These are phyloP conservation scores for Prionailurus viverrinus DNA, from an alignment of 2,113 vertebrate species.

Conservation along the genomic window DNA sequence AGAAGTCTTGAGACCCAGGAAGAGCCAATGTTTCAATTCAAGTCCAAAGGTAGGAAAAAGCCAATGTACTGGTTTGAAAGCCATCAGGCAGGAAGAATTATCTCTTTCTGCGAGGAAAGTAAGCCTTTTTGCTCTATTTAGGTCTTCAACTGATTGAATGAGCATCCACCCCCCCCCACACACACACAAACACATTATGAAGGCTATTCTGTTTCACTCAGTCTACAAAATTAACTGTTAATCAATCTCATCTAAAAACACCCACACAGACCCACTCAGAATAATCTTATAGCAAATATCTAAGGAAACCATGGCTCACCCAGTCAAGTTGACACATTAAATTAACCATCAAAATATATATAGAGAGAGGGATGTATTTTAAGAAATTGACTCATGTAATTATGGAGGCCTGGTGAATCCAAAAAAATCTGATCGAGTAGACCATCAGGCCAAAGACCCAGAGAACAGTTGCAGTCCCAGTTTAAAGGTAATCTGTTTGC, in stretches of 20 bases:
- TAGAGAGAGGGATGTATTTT: not conserved
- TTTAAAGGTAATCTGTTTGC: not conserved
- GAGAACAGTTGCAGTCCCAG: not conserved
- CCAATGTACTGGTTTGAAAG: not conserved
- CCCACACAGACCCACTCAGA: not conserved
- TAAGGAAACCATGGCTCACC: not conserved
- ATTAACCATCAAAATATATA: not conserved
- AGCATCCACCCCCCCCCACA: not conserved
- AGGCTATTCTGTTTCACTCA: not conserved
- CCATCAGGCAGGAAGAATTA: not conserved
- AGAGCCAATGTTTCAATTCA: not conserved
- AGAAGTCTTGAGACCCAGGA: not conserved
- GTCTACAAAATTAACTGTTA: not conserved
- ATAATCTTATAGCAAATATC: not conserved
- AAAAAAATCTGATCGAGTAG: not conserved
- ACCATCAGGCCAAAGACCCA: not conserved
- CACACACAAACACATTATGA: not conserved
- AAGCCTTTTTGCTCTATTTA: not conserved
- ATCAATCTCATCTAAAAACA: not conserved
- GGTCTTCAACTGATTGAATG: not conserved
- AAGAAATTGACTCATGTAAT: not conserved
- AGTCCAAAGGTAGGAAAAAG: not conserved
- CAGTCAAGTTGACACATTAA: not conserved
- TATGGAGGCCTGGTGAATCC: not conserved
- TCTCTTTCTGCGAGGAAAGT: not conserved